Percentiles rank a stretch among this genome's conserved stretches.
These are phyloP conservation scores for Bettongia penicillata DNA, from an alignment of 2,113 vertebrate genomes.

Conservation along the genomic window DNA sequence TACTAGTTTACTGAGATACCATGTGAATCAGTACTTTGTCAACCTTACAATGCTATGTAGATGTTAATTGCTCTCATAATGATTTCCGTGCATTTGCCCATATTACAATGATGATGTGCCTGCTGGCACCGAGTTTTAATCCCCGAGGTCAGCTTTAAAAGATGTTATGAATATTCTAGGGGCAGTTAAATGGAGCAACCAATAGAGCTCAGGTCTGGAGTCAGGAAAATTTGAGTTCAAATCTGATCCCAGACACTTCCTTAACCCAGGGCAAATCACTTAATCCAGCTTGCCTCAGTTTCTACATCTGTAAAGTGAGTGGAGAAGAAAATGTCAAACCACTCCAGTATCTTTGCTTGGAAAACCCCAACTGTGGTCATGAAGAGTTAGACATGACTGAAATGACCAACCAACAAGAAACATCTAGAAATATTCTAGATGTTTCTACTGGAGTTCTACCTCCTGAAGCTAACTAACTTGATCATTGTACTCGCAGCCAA, in stretches of 20 bases:
- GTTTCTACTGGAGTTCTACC: background rate
- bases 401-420: background rate
- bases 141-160: background rate
- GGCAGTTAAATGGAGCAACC: background rate
- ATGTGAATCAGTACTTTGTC: background rate
- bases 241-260: background rate
- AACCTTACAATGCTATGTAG: background rate
- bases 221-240: background rate
- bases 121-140: background rate
- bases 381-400: background rate
- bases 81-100: background rate
- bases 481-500: background rate
- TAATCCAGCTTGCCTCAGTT: background rate
- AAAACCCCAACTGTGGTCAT: background rate
- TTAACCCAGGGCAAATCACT: background rate
- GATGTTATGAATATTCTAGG: background rate
- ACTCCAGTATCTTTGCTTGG: background rate
- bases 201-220: background rate
- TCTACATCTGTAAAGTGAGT: background rate
- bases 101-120: background rate
- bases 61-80: background rate
- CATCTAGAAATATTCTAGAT: background rate
- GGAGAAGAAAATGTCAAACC: background rate
- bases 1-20: no score
- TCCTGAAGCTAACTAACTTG: background rate